phyloP scores from a whole-genome alignment of 2,797 vertebrate species.

The Rousettus madagascariensis region DNA sequence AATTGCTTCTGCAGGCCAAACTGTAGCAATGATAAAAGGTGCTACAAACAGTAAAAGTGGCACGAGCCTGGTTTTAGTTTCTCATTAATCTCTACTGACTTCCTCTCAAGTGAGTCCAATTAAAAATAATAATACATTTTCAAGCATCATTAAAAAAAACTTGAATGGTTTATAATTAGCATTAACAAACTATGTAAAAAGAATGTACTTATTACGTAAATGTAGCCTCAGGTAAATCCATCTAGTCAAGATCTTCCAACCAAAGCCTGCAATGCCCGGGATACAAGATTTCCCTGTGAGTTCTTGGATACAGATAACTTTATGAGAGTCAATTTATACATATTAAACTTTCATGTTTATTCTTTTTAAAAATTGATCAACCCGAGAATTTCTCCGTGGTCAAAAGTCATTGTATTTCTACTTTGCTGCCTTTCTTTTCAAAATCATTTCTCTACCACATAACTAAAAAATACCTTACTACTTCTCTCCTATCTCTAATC shows the following conservation, averaged over 20 bases:
- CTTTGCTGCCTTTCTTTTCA: neutral
- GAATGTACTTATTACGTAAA: neutral
- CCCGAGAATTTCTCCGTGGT: neutral
- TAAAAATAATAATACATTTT: neutral
- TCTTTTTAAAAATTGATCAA: neutral
- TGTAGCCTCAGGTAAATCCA: neutral
- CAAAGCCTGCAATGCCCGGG: neutral
- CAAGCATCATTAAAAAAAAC: neutral
- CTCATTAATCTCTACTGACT: neutral
- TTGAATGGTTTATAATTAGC: neutral
- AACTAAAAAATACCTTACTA: neutral
- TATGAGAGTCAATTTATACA: neutral
- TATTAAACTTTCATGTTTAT: neutral
- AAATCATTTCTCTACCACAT: neutral
- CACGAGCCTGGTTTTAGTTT: neutral
- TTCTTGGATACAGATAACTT: neutral
- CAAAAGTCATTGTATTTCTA: neutral
- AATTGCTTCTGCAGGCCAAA: neutral
- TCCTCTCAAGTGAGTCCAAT: neutral
- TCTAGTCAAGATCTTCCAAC: neutral
- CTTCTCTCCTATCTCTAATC: neutral
- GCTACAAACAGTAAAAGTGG: neutral
- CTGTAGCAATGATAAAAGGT: neutral
- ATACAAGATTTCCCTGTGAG: neutral
- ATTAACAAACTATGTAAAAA: neutral